Conservation (phyloP, 2,888 invertebrate species). For the Microctonus aethiopoides region DNA sequence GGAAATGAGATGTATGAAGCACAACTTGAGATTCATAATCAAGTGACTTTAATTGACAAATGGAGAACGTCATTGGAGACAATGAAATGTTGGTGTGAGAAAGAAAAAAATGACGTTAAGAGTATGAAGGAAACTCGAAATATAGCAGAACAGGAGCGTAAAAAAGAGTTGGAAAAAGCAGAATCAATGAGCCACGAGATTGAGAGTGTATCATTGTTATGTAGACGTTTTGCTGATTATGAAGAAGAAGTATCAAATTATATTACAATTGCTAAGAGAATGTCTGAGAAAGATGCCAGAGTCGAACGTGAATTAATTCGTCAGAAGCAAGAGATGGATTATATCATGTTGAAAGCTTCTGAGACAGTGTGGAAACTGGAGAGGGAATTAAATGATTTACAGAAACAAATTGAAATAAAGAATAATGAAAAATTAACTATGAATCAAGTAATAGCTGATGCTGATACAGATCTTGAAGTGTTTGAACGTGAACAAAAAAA, state of each 20-base stretch:
- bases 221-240: conserved; percentile 73
- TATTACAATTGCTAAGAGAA: conserved; percentile 73
- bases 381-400: conserved; percentile 73
- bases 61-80: conserved; percentile 70
- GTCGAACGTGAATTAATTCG: conserved; percentile 61
- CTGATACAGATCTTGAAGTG: conserved; percentile 80
- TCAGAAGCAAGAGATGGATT: conserved; percentile 70
- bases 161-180: conserved; percentile 56
- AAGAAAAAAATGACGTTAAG: conserved; percentile 69
- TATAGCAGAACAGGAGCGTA: conserved; percentile 67
- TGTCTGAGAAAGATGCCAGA: conserved; percentile 71
- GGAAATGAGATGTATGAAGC: conserved; percentile 73
- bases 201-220: conserved; percentile 71
- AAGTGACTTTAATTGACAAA: conserved; percentile 70
- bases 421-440: conserved; percentile 73
- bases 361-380: conserved; percentile 79
- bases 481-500: conserved; percentile 77
- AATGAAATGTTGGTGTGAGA: conserved; percentile 69
- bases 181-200: conserved; percentile 66
- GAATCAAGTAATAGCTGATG: conserved; percentile 73
- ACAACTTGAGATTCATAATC: conserved; percentile 72
- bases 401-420: conserved; percentile 76
- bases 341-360: conserved; percentile 75
- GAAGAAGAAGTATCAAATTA: conserved; percentile 75
- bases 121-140: conserved; percentile 69